phyloP scores from a whole-genome alignment of 1,140 invertebrate genomes.

The Heliothis virescens region DNA sequence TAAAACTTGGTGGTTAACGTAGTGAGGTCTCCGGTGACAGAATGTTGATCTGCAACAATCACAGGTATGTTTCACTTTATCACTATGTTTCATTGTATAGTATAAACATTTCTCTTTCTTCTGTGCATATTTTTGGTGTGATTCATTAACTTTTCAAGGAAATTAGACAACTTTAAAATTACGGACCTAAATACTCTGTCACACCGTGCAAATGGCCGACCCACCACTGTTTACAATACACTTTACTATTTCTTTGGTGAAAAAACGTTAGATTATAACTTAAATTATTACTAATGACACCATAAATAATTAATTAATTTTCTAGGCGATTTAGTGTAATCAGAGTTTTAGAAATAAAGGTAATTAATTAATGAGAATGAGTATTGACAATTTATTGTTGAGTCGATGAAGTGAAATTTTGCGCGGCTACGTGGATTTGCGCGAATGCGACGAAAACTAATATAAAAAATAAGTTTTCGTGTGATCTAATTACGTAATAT shows the following conservation, averaged over 20 bases:
- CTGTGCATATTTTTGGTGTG: constrained; percentile 79
- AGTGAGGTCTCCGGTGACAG: constrained; percentile 83
- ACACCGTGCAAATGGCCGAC: constrained; percentile 86
- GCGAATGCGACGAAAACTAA: constrained; percentile 15
- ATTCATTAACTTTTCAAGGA: constrained; percentile 68
- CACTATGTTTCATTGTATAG: constrained; percentile 76
- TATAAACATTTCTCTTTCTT: constrained; percentile 64
- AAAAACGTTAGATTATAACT: constrained; percentile 58
- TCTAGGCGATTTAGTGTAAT: constrained; percentile 37
- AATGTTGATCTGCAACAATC: constrained; percentile 84
- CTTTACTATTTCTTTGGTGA: constrained; percentile 66
- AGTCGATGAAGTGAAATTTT: constrained; percentile 59
- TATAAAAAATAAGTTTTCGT: constrained; percentile 37
- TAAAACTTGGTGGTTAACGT: constrained; percentile 81
- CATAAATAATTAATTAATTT: constrained; percentile 73
- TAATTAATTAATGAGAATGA: constrained; percentile 50
- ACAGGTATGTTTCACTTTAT: constrained; percentile 79
- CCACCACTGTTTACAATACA: constrained; percentile 84
- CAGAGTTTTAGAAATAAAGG: constrained; percentile 33
- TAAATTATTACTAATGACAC: constrained; percentile 51
- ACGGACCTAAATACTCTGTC: constrained; percentile 84
- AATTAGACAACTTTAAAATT: constrained; percentile 72
- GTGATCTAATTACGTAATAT: constrained; percentile 47
- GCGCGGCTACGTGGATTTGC: constrained; percentile 66
- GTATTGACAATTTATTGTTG: constrained; percentile 44